Base-by-base conservation (phyloP, 2,888 invertebrate genomes). In the Leptopilina syphax region DNA sequence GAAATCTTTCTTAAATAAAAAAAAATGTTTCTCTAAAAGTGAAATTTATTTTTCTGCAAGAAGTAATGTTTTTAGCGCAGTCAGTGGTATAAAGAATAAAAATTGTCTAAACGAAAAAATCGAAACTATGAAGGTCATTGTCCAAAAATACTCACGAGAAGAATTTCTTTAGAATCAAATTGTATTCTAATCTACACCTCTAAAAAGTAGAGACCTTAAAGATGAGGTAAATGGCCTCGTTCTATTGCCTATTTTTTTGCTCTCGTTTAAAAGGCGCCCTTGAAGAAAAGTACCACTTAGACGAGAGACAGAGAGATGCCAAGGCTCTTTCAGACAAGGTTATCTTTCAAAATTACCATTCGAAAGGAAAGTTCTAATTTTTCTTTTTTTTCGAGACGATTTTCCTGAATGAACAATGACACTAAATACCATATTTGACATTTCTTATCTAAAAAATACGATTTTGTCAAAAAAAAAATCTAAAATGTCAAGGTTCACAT, bases 211-310 rank as follows among this genome's bases (percentile, higher is more conserved):
- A 68, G 50, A 24, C 10, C 12, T 68, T 47, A 50, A 12, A 50
- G 47, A 12, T 24, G 70, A 50, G 54, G 70, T 70, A 54, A 70
- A 70, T 70, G 70, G 54, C 54, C 54, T 63, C 34, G 54, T 27
- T 70, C 50, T 50, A 12, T 8, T n/a, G 34, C 8, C 27, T 13
- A 70, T 70, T 27, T 70, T 13, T 27, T 54, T 50, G 9, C 50
- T 10, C 10, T 50, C 50, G 10, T 3, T 13, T 54, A 50, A 57
- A 78, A 78, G 77, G 9, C n/a, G 83, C 77, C 79, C 81, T 83
- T 80, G 78, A 80, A 50, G 80, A 70, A 78, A 83, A 83, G 77
- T 80, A 70, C 63, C 77, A 76, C 80, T 81, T 79, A 57, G 65
- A 80, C 10, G 12, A 65, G 34, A 34, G 34, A 34, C 34, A 34